Base-by-base conservation (phyloP, 1,140 invertebrate genomes). In the Drosophila nigrodunni region DNA sequence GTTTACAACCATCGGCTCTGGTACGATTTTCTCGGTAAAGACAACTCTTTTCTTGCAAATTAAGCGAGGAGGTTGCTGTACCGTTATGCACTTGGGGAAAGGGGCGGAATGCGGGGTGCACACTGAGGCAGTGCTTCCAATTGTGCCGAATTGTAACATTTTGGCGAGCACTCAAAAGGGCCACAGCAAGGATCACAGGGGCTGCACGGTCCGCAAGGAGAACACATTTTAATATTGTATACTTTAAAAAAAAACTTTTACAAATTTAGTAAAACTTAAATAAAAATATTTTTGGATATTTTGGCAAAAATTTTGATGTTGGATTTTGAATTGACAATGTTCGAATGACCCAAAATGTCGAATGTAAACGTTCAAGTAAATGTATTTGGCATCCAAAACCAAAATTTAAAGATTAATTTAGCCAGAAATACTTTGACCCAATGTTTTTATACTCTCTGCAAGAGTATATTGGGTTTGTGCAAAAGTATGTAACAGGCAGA, bases 171-270 rank as follows among this genome's bases (percentile, higher is more conserved):
- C 41, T 43, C 41, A 13, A 43, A 43, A 5, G 41, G 41, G 3
- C 41, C 41, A 43, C 41, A 43, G 41, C 41, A 43, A 7, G 41
- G 41, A 43, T 43, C 41, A 13, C 41, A 43, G 3, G 41, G 41
- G 41, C 41, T 43, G 41, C 41, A 43, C 41, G 41, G 41, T 43
- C 41, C 41, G 41, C 41, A 43, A 43, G 41, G 41, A 43, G 41
- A 43, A 13, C 41, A 43, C 41, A 43, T 43, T 13, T 13, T 43
- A 30, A 3, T 9, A 39, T 39, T 39, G 4, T 13, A 43, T 13
- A 15, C 15, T 43, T 43, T 41, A 11, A 11, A 4, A 11, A 41
- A 43, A 43, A n/a, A 6, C 13, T 43, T 41, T 7, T 43, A 13
- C 5, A 43, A 43, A 11, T 43, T 43, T 43, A 13, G 6, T 43